Evolutionary conservation across 2,888 invertebrate species (phyloP), one percentile per base, ranked within the genome.

Genomic region (Melanotus villosus): DNA sequence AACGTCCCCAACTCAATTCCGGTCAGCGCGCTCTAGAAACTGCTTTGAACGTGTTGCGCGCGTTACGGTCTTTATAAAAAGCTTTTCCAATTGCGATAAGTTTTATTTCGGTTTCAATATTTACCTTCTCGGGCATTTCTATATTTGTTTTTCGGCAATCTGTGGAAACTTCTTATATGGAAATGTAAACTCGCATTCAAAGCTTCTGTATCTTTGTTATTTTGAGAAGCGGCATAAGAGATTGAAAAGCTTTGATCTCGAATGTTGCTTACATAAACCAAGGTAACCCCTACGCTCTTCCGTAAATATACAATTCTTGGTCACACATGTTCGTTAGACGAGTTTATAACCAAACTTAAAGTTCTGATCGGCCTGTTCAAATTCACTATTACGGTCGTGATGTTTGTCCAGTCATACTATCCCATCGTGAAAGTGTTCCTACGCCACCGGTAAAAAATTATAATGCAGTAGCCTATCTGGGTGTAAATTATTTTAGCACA

Each of bases 81-180:
- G 74, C 70, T 71, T 72, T n/a, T 72, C 63, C 50, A 64, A 72
- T 73, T 63, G 58, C 67, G 65, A 69, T 69, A 72, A 72, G 68
- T 62, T 73, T 70, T 70, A 62, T 72, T 71, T 67, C 64, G 67
- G 65, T 68, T 68, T 63, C 70, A 71, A 71, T 77, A 72, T 77
- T 75, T 76, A 70, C 75, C n/a, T n/a, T n/a, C n/a, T 58, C 70
- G 68, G 57, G 58, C 73, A 75, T 75, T 73, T 74, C 63, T 69
- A 75, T 83, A 80, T 83, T 83, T 83, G 81, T 81, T 81, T 82
- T 82, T 77, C 75, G 74, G 76, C 81, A 81, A 81, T 81, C 80
- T 78, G 77, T 74, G 72, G 79, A 80, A 81, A 80, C 74, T 79
- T 74, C 78, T 76, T 77, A 77, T 76, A 76, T 72, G 76, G 80